phyloP scores from a whole-genome alignment of 2,113 vertebrate species.

The Etia nguti region DNA sequence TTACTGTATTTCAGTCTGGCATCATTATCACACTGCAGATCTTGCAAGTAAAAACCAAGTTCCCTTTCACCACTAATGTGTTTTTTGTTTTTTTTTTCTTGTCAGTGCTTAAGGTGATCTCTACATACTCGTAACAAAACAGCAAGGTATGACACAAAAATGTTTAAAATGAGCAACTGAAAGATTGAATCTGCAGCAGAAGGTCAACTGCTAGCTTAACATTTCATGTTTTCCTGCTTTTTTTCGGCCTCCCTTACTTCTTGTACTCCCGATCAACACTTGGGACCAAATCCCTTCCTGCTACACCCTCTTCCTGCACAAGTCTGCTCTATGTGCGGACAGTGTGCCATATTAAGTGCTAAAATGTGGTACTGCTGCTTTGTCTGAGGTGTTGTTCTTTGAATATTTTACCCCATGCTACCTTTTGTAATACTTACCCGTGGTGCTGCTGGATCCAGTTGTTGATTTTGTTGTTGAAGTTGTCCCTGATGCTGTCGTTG shows the following conservation, averaged over 20 bases:
- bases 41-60: background rate
- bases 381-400: background rate
- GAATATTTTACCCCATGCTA: background rate
- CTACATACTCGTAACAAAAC: background rate
- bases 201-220: background rate
- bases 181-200: background rate
- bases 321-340: background rate
- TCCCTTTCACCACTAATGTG: background rate
- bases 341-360: background rate
- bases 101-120: background rate
- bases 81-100: background rate
- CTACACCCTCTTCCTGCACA: background rate
- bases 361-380: background rate
- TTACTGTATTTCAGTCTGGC: background rate
- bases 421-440: background rate
- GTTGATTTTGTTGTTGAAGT: background rate
- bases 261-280: background rate
- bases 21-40: background rate
- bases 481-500: too few species aligned
- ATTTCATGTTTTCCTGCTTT: background rate
- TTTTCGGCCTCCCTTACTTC: background rate
- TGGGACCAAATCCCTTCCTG: background rate
- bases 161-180: background rate
- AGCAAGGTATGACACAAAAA: background rate
- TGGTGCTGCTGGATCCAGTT: background rate